A percentile compares a stretch with the other conserved stretches of the same genome.
phyloP scores from a whole-genome alignment of 2,888 invertebrate genomes.

The Baccha elongata region DNA sequence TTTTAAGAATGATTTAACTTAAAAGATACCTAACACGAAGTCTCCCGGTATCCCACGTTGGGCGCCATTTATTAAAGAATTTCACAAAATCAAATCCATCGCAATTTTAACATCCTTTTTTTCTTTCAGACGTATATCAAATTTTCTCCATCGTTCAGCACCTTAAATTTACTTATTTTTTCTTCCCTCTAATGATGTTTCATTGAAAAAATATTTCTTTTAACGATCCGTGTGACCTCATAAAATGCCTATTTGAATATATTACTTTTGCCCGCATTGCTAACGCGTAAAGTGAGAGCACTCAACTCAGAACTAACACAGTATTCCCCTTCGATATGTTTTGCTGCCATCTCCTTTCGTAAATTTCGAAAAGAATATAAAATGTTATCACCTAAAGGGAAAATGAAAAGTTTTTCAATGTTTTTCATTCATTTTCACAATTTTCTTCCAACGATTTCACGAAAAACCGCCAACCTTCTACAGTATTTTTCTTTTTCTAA shows the following conservation, averaged over 20 bases:
- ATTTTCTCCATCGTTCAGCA: slow-evolving; percentile 31
- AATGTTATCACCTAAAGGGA: slow-evolving; percentile 70
- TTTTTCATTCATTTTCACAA: slow-evolving; percentile 70
- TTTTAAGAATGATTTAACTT: no score
- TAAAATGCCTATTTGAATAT: slow-evolving; percentile 73
- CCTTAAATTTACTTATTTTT: slow-evolving; percentile 28
- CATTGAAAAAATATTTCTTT: slow-evolving; percentile 57
- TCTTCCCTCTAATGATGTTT: slow-evolving; percentile 39
- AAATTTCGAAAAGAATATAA: slow-evolving; percentile 55
- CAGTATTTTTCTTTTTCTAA: slow-evolving; percentile 3
- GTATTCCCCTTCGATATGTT: slow-evolving; percentile 26
- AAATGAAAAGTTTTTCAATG: slow-evolving; percentile 72
- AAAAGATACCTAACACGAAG: no score
- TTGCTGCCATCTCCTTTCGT: not conserved
- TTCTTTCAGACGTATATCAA: slow-evolving; percentile 10
- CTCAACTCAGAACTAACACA: not conserved
- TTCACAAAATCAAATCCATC: slow-evolving; percentile 29
- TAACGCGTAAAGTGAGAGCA: slow-evolving; percentile 8
- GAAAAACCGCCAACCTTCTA: slow-evolving; percentile 1
- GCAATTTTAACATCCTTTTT: not conserved
- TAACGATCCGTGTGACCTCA: slow-evolving; percentile 60
- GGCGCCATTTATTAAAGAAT: not conserved
- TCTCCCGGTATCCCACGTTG: not conserved
- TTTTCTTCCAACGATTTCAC: slow-evolving; percentile 21
- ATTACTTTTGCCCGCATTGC: slow-evolving; percentile 40